Conservation (phyloP, 2,797 vertebrate species). For the Furcifer pardalis region DNA sequence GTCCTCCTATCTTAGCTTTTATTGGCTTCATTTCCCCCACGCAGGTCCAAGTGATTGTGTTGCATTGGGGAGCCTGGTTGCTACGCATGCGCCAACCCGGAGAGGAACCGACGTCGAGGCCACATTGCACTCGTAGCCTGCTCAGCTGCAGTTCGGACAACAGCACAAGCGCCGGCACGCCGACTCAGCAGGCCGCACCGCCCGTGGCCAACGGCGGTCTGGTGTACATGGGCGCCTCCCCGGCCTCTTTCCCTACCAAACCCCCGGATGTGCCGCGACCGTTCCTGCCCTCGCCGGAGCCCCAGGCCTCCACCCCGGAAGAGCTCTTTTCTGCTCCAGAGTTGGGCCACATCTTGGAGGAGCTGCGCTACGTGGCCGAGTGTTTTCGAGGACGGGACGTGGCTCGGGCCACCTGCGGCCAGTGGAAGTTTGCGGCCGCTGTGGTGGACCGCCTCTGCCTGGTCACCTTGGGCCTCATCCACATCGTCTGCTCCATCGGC, state of each 20-base stretch:
- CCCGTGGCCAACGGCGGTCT: conserved; percentile 81
- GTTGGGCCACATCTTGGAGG: conserved; percentile 82
- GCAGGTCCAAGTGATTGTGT: conserved; percentile 14
- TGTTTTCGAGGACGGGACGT: conserved; percentile 82
- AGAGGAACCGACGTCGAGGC: conserved; percentile 76
- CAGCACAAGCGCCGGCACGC: conserved; percentile 76
- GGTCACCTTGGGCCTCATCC: conserved; percentile 84
- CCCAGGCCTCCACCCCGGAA: not conserved
- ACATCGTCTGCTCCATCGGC: conserved; percentile 87
- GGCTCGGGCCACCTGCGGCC: conserved; percentile 70
- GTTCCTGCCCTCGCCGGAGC: conserved; percentile 66
- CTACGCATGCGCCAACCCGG: conserved; percentile 76
- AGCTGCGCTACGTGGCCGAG: conserved; percentile 82
- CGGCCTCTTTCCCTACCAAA: conserved; percentile 74
- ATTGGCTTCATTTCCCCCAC: not conserved
- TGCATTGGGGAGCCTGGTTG: conserved; percentile 27
- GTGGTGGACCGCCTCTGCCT: conserved; percentile 85
- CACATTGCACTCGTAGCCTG: conserved; percentile 79
- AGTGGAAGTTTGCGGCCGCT: conserved; percentile 86
- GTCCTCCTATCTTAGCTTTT: no score
- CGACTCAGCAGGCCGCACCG: conserved; percentile 55
- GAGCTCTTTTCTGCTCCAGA: conserved; percentile 70
- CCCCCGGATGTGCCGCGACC: conserved; percentile 73
- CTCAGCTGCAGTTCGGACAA: conserved; percentile 79
- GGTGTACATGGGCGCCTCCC: conserved; percentile 79